Base-by-base conservation (phyloP, 2,797 vertebrate genomes). In the Setipinna tenuifilis region DNA sequence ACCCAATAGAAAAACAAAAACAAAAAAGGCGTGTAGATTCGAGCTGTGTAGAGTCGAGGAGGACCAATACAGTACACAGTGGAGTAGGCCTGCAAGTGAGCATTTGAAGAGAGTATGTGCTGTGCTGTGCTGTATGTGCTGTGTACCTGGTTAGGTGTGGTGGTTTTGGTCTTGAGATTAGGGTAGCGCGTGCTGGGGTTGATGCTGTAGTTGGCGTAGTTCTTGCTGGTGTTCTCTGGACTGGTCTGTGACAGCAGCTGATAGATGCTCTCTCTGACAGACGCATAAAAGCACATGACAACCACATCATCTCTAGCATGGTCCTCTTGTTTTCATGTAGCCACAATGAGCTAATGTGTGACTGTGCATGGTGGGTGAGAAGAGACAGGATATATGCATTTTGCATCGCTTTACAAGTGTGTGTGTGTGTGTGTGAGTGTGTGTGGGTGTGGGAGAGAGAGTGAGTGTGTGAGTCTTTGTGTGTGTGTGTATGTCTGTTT, bases 241-340 rank as follows among this genome's bases (percentile, higher is more conserved):
- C 97, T 98, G 0, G 98, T 99, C 92, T 99, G 98, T 0, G 98
- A 99, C 82, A 99, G 94, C 65, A 92, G 92, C 95, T 98, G 97
- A 92, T 98, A 99, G 82, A 97, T 83, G 44, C 98, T 98, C 84
- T 99, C 98, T 88, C 98, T 99, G 93, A 80, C 12, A 59, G 31
- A 78, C 35, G 31, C 68, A 41, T 5, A 78, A 7, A 31, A 71
- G 23, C n/a, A 25, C 23, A 65, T 2, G 9, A 65, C 61, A 62
- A 3, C 61, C 62, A 16, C 14, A 54, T 54, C 50, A 68, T 28
- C 23, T 68, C 23, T 12, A 68, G 2, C 11, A 3, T 41, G 75
- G 21, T 2, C 41, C 17, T 14, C 12, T 31, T n/a, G 46, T 48
- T 10, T 2, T 17, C 14, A 83, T 59, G 17, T 61, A 65, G 12